Evolutionary conservation across 2,113 vertebrate genomes (phyloP).

Genomic region (Bungarus multicinctus): DNA sequence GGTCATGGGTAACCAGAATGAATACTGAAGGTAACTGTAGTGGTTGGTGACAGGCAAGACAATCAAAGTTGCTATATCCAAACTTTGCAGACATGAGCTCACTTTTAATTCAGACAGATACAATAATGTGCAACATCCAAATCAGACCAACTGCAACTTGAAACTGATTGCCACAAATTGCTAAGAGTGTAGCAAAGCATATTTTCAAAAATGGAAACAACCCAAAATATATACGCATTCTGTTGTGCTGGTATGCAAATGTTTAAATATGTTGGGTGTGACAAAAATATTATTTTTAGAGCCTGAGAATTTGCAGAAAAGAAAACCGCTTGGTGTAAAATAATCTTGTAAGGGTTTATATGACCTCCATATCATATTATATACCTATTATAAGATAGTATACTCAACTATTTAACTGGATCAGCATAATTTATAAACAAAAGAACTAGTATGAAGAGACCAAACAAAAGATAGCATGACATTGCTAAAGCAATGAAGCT

Average conservation of each 20-base stretch:
- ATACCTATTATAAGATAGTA: background rate
- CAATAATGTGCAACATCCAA: slow-evolving; percentile 28
- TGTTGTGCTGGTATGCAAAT: background rate
- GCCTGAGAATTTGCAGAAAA: background rate
- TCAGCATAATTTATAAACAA: background rate
- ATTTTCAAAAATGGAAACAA: background rate
- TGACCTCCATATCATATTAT: background rate
- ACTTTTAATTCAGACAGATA: slow-evolving; percentile 1
- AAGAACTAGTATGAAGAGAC: background rate
- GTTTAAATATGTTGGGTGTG: background rate
- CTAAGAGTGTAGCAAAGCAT: background rate
- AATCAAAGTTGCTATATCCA: background rate
- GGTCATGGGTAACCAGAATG: background rate
- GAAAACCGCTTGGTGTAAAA: background rate
- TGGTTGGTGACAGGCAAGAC: background rate
- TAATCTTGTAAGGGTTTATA: background rate
- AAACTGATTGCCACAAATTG: background rate
- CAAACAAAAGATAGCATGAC: background rate
- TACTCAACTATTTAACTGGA: background rate
- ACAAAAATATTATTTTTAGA: background rate
- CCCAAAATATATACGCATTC: background rate
- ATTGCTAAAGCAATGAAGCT: background rate
- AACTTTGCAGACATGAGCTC: background rate
- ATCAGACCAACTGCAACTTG: background rate
- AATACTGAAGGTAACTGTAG: background rate